Base-by-base conservation (phyloP, 1,140 invertebrate species). In the Penaeus vannamei region DNA sequence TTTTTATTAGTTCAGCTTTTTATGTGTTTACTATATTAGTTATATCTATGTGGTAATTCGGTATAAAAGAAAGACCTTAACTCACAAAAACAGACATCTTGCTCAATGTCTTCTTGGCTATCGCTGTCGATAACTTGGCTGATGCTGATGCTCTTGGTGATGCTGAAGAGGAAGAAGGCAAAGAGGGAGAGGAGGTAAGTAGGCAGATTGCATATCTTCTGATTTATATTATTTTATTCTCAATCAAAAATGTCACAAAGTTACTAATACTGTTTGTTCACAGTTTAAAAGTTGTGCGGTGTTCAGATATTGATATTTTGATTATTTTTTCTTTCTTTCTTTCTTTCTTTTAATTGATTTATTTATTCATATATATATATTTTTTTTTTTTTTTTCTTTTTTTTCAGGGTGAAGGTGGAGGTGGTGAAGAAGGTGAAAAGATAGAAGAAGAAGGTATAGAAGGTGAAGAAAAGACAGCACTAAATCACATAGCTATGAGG, bases 61-160 rank as follows among this genome's bases (percentile, higher is more conserved):
- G 53, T 53, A 17, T 17, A 53, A 12, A 53, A 53, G 32, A 46
- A 19, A 32, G 42, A 26, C 53, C 87, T 89, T 84, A 26, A 84
- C 87, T 79, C 26, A n/a, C n/a, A 72, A n/a, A 29, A 46, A 36
- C 83, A 89, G 87, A 89, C 94, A 99, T 99, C 91, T 95, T 99
- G 94, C 96, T 99, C 92, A 99, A 99, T 94, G 99, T 99, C 92
- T 99, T 99, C 96, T 98, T 99, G 97, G 99, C 99, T 95, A 99
- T 99, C 95, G 99, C 99, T 94, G 99, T 99, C 91, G 99, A 99
- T 95, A 99, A 99, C 95, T 96, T 99, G 95, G 99, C 99, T 92
- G 99, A 99, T 94, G 99, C 99, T 91, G 99, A 99, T 95, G 99
- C 99, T 95, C 94, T 99, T 92, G 99, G 99, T 92, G 98, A 98